Evolutionary conservation across 2,797 vertebrate genomes (phyloP).

Genomic region (Semaprochilodus insignis): DNA sequence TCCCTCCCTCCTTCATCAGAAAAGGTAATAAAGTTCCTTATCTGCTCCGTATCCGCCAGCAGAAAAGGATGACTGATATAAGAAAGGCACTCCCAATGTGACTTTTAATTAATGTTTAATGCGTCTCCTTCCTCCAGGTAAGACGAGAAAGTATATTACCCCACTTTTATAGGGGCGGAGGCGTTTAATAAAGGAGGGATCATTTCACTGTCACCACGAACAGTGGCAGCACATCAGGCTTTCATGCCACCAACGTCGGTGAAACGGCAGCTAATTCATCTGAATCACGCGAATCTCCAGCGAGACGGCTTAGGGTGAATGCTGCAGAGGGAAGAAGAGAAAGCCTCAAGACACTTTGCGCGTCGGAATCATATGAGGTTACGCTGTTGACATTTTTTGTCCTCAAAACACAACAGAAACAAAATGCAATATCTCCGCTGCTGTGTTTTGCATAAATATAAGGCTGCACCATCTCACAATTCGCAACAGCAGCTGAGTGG

Average conservation of each 20-base stretch:
- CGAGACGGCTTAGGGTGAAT: conserved; percentile 18
- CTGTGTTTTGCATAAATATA: conserved; percentile 12
- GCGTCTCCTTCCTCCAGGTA: conserved; percentile 68
- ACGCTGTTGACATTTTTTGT: background rate
- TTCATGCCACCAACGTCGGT: conserved; percentile 66
- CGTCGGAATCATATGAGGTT: conserved; percentile 26
- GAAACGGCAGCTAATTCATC: conserved; percentile 70
- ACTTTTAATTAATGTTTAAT: conserved; percentile 70
- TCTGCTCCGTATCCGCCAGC: conserved; percentile 68
- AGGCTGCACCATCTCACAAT: background rate
- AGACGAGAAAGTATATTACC: conserved; percentile 65
- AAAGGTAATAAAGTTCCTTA: conserved; percentile 80
- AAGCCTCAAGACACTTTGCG: conserved; percentile 31
- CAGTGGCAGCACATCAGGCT: conserved; percentile 71
- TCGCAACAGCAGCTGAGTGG: conserved; percentile 23
- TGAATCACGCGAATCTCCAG: conserved; percentile 63
- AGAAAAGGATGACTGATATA: conserved; percentile 60
- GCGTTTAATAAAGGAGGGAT: conserved; percentile 85
- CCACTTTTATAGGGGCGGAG: conserved; percentile 73
- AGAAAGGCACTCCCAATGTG: conserved; percentile 55
- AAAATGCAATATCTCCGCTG: conserved; percentile 6
- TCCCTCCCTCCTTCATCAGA: conserved; percentile 62
- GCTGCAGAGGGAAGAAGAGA: conserved; percentile 7
- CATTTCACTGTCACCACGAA: conserved; percentile 80
- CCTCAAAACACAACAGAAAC: conserved; percentile 11